Conservation (phyloP, 1,140 invertebrate genomes). For the Drosophila mauritiana region DNA sequence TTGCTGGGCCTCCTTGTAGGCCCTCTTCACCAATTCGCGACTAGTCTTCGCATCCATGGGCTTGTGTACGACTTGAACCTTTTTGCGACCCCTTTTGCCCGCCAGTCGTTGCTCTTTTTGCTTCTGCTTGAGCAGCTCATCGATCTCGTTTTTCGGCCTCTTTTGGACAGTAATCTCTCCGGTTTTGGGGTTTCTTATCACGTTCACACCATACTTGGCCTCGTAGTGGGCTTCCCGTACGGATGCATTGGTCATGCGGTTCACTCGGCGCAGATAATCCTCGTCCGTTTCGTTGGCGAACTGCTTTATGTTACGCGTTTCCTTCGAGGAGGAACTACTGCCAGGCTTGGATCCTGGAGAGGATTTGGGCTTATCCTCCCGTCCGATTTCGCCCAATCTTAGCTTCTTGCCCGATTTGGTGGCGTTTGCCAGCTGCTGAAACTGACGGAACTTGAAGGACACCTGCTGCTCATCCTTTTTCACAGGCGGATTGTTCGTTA, state of each 20-base stretch:
- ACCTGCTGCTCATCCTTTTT: slow-evolving; percentile 68
- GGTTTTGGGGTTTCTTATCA: slow-evolving; percentile 85
- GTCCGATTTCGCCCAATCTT: slow-evolving; percentile 51
- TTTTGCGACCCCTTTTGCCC: slow-evolving; percentile 70
- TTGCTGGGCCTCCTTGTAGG: slow-evolving; percentile 59
- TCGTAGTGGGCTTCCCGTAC: slow-evolving; percentile 86
- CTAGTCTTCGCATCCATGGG: slow-evolving; percentile 84
- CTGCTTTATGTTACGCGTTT: slow-evolving; percentile 75
- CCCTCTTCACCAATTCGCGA: slow-evolving; percentile 81
- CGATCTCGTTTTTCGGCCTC: slow-evolving; percentile 85
- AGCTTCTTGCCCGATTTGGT: slow-evolving; percentile 72
- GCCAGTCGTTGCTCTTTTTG: slow-evolving; percentile 77
- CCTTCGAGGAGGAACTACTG: slow-evolving; percentile 14
- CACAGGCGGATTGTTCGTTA: slow-evolving; percentile 78
- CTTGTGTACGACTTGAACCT: slow-evolving; percentile 39
- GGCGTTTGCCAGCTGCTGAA: slow-evolving; percentile 66
- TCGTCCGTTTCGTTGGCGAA: slow-evolving; percentile 84
- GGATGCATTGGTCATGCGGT: slow-evolving; percentile 85
- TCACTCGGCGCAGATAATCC: slow-evolving; percentile 85
- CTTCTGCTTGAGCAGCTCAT: slow-evolving; percentile 84
- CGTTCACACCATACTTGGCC: slow-evolving; percentile 86
- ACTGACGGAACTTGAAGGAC: slow-evolving; percentile 74
- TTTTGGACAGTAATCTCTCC: slow-evolving; percentile 85
- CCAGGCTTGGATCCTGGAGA: slow-evolving; percentile 15
- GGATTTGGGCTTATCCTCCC: slow-evolving; percentile 65